These are phyloP conservation scores for Phaenicophaeus curvirostris DNA, from an alignment of 2,797 vertebrate species.

Conservation along the genomic window DNA sequence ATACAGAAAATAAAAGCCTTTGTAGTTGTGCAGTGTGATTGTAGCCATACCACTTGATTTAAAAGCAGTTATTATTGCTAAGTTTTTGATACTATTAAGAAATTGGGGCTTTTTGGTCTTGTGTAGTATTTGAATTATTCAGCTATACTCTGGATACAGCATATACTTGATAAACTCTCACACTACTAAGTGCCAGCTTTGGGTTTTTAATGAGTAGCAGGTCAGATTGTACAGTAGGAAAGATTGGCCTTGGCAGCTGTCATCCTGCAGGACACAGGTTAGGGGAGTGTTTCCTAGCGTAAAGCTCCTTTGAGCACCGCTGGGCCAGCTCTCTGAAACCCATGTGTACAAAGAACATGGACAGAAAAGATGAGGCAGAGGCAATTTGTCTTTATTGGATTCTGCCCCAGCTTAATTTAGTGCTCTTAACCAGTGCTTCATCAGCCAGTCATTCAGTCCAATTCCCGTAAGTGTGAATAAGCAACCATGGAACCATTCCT, in stretches of 20 bases:
- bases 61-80: not conserved
- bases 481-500: not conserved
- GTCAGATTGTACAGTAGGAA: not conserved
- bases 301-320: not conserved
- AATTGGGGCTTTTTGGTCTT: not conserved
- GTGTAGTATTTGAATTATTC: not conserved
- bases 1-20: not conserved
- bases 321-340: not conserved
- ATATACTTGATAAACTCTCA: not conserved
- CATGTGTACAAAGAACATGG: not conserved
- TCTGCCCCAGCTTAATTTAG: not conserved
- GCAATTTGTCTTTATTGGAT: not conserved
- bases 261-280: not conserved
- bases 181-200: not conserved
- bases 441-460: rapidly evolving
- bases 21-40: not conserved
- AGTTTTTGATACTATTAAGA: not conserved
- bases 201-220: not conserved
- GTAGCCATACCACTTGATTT: not conserved
- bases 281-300: not conserved
- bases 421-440: not conserved
- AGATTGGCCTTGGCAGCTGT: not conserved
- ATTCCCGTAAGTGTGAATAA: not conserved
- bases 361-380: not conserved
- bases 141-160: not conserved